Conservation (phyloP, 2,113 vertebrate species). For the Megaleporinus macrocephalus region DNA sequence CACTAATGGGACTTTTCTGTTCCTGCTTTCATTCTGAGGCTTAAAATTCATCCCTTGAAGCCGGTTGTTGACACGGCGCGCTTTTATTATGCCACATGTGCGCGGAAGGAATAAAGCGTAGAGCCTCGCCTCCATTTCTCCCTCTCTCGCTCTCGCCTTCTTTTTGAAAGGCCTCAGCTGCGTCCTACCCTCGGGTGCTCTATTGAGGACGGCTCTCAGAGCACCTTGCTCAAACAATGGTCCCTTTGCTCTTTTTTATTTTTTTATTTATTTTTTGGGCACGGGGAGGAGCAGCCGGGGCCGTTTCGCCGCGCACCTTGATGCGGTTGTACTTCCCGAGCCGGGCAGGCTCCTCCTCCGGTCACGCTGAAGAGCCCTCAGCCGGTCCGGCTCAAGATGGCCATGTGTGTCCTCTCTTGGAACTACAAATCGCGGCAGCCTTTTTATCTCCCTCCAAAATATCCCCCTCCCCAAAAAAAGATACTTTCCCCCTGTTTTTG, state of each 20-base stretch:
- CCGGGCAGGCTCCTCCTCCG: background rate
- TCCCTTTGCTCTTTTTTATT: conserved; percentile 71
- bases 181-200: conserved; percentile 48
- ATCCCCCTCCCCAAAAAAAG: conserved; percentile 66
- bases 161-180: conserved; percentile 51
- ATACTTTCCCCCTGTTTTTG: conserved; percentile 56
- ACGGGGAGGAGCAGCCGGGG: conserved; percentile 3
- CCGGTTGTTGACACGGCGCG: conserved; percentile 32
- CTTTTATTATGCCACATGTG: conserved; percentile 59
- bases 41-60: conserved; percentile 35
- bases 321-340: background rate
- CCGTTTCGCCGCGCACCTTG: conserved; percentile 14
- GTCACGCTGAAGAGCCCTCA: conserved; percentile 31
- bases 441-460: conserved; percentile 81
- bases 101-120: conserved; percentile 36
- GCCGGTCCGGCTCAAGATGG: conserved; percentile 7
- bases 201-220: conserved; percentile 50
- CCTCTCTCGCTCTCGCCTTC: conserved; percentile 8
- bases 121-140: conserved; percentile 36
- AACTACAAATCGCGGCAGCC: conserved; percentile 55
- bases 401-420: conserved; percentile 48
- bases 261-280: too few relatives aligned
- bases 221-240: conserved; percentile 67
- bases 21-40: background rate
- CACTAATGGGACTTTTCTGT: conserved; percentile 20